Conservation (phyloP, 2,888 invertebrate species). For the Idaea aversata region DNA sequence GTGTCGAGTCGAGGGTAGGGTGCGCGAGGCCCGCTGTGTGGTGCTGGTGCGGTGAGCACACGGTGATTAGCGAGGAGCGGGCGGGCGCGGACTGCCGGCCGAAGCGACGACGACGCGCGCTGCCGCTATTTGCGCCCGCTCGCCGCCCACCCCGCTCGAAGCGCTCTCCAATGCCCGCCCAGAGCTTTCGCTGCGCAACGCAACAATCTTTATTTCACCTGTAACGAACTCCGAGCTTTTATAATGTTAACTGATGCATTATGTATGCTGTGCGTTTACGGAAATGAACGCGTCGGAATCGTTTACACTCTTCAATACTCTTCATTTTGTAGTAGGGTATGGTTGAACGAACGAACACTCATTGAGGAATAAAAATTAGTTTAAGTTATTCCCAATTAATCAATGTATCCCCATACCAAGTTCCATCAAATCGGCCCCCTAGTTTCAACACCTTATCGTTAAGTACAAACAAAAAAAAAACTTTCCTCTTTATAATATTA, state of each 20-base stretch:
- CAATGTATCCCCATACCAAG: too few relatives aligned
- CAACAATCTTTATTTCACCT: slow-evolving; percentile 58
- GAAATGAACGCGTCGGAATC: background rate
- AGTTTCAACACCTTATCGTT: too few relatives aligned
- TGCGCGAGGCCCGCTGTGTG: slow-evolving; percentile 21
- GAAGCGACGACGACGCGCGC: slow-evolving; percentile 56
- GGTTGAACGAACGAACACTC: too few relatives aligned
- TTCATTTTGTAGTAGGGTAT: background rate
- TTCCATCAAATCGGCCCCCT: too few relatives aligned
- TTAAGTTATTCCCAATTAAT: too few relatives aligned
- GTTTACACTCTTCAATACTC: background rate
- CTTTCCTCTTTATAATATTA: too few relatives aligned
- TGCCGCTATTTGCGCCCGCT: slow-evolving; percentile 73
- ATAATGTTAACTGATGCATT: background rate
- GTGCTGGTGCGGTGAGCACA: slow-evolving; percentile 9
- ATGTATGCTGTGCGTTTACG: slow-evolving; percentile 11
- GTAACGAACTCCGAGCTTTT: slow-evolving; percentile 31
- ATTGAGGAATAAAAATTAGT: too few relatives aligned
- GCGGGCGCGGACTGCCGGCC: slow-evolving; percentile 53
- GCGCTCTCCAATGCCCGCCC: slow-evolving; percentile 44
- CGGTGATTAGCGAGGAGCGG: slow-evolving; percentile 34
- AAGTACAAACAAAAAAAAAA: too few relatives aligned
- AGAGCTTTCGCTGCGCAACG: slow-evolving; percentile 76
- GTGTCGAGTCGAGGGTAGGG: slow-evolving; percentile 25
- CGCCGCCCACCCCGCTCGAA: slow-evolving; percentile 56